Evolutionary conservation across 2,888 invertebrate genomes (phyloP).

Genomic region (Leptopilina myrica): DNA sequence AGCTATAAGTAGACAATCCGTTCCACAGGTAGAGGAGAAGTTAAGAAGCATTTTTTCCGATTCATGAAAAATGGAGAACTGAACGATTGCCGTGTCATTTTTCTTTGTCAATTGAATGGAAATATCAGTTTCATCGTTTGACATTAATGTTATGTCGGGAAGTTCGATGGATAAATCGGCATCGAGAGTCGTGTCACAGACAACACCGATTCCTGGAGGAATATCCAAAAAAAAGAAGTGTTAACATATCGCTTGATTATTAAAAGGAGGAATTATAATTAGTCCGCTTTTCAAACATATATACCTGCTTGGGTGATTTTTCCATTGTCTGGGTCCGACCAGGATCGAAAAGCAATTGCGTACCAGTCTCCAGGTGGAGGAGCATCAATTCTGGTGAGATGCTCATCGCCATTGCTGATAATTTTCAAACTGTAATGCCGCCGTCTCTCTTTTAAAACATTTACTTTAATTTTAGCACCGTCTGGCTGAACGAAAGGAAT

Average conservation of each 20-base stretch:
- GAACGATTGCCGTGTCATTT: slow-evolving; percentile 64
- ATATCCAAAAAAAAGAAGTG: no score
- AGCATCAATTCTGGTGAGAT: slow-evolving; percentile 80
- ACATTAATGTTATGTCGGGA: slow-evolving; percentile 69
- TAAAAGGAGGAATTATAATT: no score
- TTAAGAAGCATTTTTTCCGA: slow-evolving; percentile 57
- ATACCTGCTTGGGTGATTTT: slow-evolving; percentile 88
- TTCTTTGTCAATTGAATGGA: slow-evolving; percentile 58
- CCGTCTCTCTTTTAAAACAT: slow-evolving; percentile 78
- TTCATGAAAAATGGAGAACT: slow-evolving; percentile 64
- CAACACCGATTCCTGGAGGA: slow-evolving; percentile 81
- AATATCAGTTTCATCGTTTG: slow-evolving; percentile 52
- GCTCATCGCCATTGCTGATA: slow-evolving; percentile 81
- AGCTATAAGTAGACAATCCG: slow-evolving; percentile 64
- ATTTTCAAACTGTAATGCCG: slow-evolving; percentile 80
- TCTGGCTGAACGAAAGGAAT: slow-evolving; percentile 91
- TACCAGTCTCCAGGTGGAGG: slow-evolving; percentile 89
- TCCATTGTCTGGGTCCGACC: slow-evolving; percentile 85
- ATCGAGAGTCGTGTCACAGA: slow-evolving; percentile 82
- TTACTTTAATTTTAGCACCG: slow-evolving; percentile 85
- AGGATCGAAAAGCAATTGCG: slow-evolving; percentile 86
- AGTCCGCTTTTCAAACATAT: no score
- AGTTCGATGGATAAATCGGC: slow-evolving; percentile 82
- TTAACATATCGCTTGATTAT: no score
- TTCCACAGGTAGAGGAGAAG: slow-evolving; percentile 67